A percentile compares a stretch with the other conserved stretches of the same genome.
phyloP scores from a whole-genome alignment of 2,888 invertebrate genomes.

The Bruchidius siliquastri region DNA sequence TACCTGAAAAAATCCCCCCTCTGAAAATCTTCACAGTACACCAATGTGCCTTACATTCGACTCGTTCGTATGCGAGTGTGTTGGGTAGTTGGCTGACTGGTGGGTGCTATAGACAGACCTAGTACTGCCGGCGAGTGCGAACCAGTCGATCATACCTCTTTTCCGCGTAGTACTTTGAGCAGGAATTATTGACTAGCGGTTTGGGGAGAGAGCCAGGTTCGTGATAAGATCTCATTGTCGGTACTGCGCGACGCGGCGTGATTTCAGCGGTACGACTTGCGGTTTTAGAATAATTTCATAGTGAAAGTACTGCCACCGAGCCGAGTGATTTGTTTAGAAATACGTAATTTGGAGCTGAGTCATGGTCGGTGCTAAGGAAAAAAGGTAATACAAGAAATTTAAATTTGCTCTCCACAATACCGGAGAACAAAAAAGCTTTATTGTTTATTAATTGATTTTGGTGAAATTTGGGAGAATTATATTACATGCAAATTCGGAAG shows the following conservation, averaged over 20 bases:
- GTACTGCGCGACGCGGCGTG: neutral
- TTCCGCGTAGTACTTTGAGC: neutral
- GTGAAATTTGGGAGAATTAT: no score
- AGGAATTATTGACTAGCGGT: neutral
- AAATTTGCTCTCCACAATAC: neutral
- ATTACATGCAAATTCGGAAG: no score
- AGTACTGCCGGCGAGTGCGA: neutral
- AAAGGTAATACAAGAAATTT: neutral
- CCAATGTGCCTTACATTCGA: neutral
- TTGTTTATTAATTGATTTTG: no score
- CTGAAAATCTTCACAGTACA: neutral
- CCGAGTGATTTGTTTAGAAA: neutral
- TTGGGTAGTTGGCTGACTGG: neutral
- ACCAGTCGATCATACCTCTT: neutral
- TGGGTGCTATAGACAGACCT: neutral
- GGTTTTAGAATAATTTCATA: neutral
- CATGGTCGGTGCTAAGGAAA: neutral
- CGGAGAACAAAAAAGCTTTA: no score
- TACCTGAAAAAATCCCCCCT: neutral
- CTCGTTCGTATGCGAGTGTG: neutral
- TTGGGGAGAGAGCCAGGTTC: neutral
- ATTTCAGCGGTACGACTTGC: neutral
- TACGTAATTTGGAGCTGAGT: neutral
- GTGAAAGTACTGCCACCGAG: neutral
- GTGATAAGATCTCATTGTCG: neutral